These are phyloP conservation scores for Sinohyriopsis cumingii DNA, from an alignment of 2,888 invertebrate species.

Conservation along the genomic window DNA sequence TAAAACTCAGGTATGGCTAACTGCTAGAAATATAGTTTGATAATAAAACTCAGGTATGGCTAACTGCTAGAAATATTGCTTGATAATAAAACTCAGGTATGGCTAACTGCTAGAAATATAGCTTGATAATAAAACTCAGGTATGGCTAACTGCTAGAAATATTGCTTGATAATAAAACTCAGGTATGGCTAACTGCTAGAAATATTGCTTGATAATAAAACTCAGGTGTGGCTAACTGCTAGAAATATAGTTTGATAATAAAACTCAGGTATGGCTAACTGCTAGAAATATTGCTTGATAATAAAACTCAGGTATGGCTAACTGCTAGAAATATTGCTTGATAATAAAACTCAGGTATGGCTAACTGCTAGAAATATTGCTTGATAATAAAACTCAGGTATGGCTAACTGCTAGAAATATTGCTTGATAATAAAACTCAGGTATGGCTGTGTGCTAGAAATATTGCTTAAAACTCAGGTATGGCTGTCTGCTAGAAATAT, in stretches of 20 bases:
- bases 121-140: constrained; percentile 52
- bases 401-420: background rate
- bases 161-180: constrained; percentile 33
- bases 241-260: constrained; percentile 8
- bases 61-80: background rate
- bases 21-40: background rate
- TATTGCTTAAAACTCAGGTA: constrained; percentile 61
- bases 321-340: background rate
- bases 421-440: constrained; percentile 47
- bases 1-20: constrained; percentile 57
- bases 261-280: constrained; percentile 56
- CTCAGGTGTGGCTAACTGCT: constrained; percentile 52
- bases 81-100: constrained; percentile 57
- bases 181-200: constrained; percentile 47
- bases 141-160: constrained; percentile 19
- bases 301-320: constrained; percentile 57
- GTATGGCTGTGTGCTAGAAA: constrained; percentile 29
- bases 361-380: background rate
- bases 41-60: constrained; percentile 57
- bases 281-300: background rate
- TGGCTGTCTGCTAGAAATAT: background rate
- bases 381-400: constrained; percentile 57
- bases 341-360: constrained; percentile 57
- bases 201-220: constrained; percentile 20
- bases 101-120: background rate